Base-by-base conservation (phyloP, 1,140 invertebrate species). In the Drosophila dunni region DNA sequence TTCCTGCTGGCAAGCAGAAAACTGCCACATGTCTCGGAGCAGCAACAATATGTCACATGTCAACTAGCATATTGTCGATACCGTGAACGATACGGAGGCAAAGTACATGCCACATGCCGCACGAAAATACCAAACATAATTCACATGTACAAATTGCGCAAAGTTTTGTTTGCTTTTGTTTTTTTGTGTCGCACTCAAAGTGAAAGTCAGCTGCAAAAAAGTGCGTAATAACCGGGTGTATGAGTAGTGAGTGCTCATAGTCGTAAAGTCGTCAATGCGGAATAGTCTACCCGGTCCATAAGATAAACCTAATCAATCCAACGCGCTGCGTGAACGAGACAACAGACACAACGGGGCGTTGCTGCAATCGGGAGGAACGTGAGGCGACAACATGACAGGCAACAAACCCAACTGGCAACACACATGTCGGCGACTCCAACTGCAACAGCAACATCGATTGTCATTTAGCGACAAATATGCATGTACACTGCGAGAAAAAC, bases 291-390 rank as follows among this genome's bases (percentile, higher is more conserved):
- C 45, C 79, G 67, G 40, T 10, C 82, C 82, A 88, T 76, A 85
- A 86, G 71, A 85, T 82, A 75, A 67, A 72, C 54, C 83, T 81
- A 72, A 86, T 88, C 82, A 81, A 88, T 88, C 76, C 81, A 75
- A 58, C 58, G 54, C 78, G 60, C 45, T 17, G 53, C 69, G 70
- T 62, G 56, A 61, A 34, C 42, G 17, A 51, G 24, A 29, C 24
- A 29, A 6, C 24, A 29, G 24, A 61, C 13, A 24, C 70, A 68
- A 54, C 53, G 62, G 36, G 58, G 45, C 45, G 36, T 20, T 48
- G 57, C 42, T 48, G 57, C 42, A 48, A 13, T 34, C 9, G 10
- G 10, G 5, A 5, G 40, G 40, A n/a, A 29, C 13, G 29, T 11
- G 13, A 45, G 24, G 9, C 61, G 13, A 53, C 45, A 54, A 57